A percentile compares a stretch with the other conserved stretches of the same genome.
Evolutionary conservation across 2,797 vertebrate genomes (phyloP).

Genomic region (Intellagama lesueurii): DNA sequence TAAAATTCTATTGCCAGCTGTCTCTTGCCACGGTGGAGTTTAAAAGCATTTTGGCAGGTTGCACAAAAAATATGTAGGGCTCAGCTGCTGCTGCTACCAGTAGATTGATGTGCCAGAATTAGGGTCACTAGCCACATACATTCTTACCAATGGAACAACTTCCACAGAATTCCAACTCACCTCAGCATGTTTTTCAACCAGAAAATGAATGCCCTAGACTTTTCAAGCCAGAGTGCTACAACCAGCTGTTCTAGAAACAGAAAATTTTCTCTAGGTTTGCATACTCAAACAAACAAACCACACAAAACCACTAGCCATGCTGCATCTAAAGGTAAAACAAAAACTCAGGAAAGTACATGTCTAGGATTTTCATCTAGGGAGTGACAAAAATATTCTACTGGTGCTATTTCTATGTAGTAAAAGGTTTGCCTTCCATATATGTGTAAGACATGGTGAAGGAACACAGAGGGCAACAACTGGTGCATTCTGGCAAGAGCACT

Average conservation of each 20-base stretch:
- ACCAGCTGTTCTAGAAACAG: background rate
- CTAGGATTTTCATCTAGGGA: background rate
- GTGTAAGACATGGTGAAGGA: background rate
- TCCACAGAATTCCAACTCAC: background rate
- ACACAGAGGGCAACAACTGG: background rate
- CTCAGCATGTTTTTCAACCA: background rate
- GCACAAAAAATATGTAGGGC: background rate
- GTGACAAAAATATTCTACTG: background rate
- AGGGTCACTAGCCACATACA: background rate
- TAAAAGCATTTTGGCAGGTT: background rate
- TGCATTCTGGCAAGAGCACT: background rate
- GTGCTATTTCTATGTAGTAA: background rate
- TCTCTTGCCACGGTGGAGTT: background rate
- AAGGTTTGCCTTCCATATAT: background rate
- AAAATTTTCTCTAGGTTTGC: background rate
- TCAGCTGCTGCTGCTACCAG: background rate
- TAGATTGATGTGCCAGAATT: background rate
- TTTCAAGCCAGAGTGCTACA: background rate
- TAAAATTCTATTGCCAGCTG: background rate
- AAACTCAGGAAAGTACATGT: background rate
- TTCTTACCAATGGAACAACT: background rate
- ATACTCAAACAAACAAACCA: background rate
- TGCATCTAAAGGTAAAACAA: slow-evolving; percentile 22
- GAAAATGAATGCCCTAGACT: background rate
- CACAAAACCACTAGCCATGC: background rate